Conservation (phyloP, 1,140 invertebrate genomes). For the Triops longicaudatus region DNA sequence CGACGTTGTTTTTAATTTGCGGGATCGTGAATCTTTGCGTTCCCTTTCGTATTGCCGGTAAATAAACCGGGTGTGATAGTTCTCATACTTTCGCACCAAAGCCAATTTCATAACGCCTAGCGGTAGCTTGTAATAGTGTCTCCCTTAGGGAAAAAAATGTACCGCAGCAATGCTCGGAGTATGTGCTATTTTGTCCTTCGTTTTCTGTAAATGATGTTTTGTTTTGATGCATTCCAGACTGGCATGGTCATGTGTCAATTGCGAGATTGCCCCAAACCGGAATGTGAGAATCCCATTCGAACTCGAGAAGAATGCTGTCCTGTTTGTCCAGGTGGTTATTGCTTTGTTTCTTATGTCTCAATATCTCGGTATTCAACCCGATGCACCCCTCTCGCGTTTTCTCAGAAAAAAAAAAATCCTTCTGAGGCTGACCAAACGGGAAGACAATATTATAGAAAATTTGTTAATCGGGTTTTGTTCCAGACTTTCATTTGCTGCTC, state of each 20-base stretch:
- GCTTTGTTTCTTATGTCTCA: not conserved
- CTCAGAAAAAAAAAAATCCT: too few relatives aligned
- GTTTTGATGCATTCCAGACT: slow-evolving; percentile 20
- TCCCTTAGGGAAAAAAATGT: too few relatives aligned
- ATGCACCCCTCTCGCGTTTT: not conserved
- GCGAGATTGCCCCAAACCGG: slow-evolving; percentile 26
- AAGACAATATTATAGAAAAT: not conserved
- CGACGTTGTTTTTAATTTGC: too few relatives aligned
- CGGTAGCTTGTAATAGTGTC: too few relatives aligned
- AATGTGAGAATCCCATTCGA: slow-evolving; percentile 27
- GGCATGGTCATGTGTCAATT: slow-evolving; percentile 29
- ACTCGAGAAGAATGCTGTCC: slow-evolving; percentile 29
- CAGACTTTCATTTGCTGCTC: not conserved
- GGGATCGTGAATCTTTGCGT: too few relatives aligned
- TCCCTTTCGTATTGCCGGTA: too few relatives aligned
- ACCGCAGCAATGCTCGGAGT: too few relatives aligned
- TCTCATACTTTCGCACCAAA: too few relatives aligned
- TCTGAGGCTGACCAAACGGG: not conserved
- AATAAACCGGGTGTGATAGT: too few relatives aligned
- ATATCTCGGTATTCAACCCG: not conserved
- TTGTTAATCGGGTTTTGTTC: not conserved
- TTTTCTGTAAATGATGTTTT: not conserved
- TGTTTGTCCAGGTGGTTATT: slow-evolving; percentile 28
- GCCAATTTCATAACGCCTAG: too few relatives aligned
- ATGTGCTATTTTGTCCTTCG: not conserved